Percentiles rank a stretch among this genome's conserved stretches.
phyloP scores from a whole-genome alignment of 2,888 invertebrate species.

The Lochmaea crataegi region DNA sequence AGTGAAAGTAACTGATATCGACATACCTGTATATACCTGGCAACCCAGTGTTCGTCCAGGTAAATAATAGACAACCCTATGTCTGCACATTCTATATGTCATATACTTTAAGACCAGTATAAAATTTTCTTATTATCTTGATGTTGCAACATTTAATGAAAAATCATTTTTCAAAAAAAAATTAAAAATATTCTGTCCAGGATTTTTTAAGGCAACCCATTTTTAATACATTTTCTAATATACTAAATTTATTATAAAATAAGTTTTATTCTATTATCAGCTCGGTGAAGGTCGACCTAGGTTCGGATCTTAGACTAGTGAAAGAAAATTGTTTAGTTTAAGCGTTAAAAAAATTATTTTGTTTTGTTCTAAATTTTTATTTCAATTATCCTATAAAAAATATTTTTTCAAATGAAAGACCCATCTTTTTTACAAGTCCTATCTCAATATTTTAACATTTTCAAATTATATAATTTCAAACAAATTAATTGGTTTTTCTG shows the following conservation, averaged over 20 bases:
- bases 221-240: constrained; percentile 4
- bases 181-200: background rate
- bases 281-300: background rate
- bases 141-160: background rate
- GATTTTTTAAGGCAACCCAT: background rate
- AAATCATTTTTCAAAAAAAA: background rate
- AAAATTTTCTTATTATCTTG: background rate
- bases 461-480: too few species aligned
- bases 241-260: constrained; percentile 3
- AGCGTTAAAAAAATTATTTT: too few species aligned
- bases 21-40: background rate
- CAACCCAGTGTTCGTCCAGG: background rate
- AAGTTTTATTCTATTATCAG: constrained; percentile 3
- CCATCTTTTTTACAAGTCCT: too few species aligned
- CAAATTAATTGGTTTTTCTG: too few species aligned
- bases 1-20: background rate
- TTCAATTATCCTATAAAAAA: too few species aligned
- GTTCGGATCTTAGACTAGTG: background rate
- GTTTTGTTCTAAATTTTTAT: too few species aligned
- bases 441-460: too few species aligned
- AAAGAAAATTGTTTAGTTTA: too few species aligned
- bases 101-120: background rate
- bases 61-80: background rate
- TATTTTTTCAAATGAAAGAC: too few species aligned
- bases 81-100: background rate